Conservation (phyloP, 2,113 vertebrate genomes). For the Ammodramus savannarum region DNA sequence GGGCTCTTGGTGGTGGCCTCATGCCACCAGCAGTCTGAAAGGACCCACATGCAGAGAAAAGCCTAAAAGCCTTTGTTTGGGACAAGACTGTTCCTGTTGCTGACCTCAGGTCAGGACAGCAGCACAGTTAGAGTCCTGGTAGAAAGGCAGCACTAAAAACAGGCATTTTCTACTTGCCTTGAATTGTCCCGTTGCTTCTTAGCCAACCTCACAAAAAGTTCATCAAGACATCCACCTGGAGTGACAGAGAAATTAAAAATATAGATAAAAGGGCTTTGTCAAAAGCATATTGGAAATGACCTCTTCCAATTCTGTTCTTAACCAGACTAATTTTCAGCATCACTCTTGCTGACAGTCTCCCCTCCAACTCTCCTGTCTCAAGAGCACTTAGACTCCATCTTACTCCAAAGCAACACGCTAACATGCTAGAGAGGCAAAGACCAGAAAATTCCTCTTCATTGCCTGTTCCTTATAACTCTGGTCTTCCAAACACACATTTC, state of each 20-base stretch:
- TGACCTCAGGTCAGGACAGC: neutral
- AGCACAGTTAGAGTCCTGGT: neutral
- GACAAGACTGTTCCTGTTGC: neutral
- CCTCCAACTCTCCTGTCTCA: neutral
- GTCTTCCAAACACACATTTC: neutral
- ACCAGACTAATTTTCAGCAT: neutral
- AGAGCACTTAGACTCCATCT: neutral
- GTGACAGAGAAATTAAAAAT: neutral
- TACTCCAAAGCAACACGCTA: neutral
- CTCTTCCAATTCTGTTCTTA: neutral
- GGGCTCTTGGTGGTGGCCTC: neutral
- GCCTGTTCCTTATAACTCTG: neutral
- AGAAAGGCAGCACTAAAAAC: neutral
- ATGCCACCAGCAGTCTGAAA: neutral
- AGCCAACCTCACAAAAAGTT: neutral
- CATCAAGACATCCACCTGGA: neutral
- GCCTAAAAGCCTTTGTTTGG: neutral
- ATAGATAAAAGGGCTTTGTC: neutral
- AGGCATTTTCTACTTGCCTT: neutral
- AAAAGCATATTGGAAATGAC: neutral
- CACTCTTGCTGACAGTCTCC: neutral
- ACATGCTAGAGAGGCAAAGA: neutral
- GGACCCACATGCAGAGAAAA: neutral
- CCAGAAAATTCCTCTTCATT: neutral
- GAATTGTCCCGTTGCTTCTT: neutral